These are phyloP conservation scores for Nemopilema nomurai DNA, from an alignment of 30 jellyfish, hydroid and myxozoan genomes.

Conservation along the genomic window DNA sequence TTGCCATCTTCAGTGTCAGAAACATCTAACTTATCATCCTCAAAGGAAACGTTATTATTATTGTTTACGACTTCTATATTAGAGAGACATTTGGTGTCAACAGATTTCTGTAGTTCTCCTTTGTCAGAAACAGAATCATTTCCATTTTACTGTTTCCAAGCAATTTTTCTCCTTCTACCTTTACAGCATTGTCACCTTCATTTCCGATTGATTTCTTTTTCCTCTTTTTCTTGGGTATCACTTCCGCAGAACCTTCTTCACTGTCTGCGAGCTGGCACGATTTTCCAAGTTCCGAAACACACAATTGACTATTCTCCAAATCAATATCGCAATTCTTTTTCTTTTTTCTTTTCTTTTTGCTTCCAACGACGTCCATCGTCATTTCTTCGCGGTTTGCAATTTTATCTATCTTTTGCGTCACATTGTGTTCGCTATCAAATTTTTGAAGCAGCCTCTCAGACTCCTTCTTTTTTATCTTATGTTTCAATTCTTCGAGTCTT, in stretches of 20 bases:
- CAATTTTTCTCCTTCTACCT: too few relatives aligned
- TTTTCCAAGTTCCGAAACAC: too few relatives aligned
- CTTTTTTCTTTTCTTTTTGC: neutral
- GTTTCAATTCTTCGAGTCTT: conserved; percentile 29
- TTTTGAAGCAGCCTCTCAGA: neutral
- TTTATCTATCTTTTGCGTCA: too few relatives aligned
- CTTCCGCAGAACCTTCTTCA: neutral
- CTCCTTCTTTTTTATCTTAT: conserved; percentile 41
- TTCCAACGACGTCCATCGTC: neutral
- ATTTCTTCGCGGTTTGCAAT: neutral
- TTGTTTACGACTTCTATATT: neutral
- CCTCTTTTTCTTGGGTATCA: neutral
- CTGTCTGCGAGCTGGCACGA: too few relatives aligned
- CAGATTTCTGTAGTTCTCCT: neutral
- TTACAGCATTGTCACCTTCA: neutral
- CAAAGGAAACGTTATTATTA: too few relatives aligned
- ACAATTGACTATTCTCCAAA: too few relatives aligned
- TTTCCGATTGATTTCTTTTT: neutral
- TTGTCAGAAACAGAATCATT: neutral
- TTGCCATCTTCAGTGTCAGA: neutral
- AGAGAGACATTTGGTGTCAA: neutral
- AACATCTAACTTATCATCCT: neutral
- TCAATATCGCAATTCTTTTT: too few relatives aligned
- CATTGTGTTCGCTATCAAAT: neutral
- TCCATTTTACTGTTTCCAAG: too few relatives aligned